Evolutionary conservation across 2,888 invertebrate species (phyloP), one percentile per base, ranked within the genome.

Genomic region (Rugalucina vietnamica): DNA sequence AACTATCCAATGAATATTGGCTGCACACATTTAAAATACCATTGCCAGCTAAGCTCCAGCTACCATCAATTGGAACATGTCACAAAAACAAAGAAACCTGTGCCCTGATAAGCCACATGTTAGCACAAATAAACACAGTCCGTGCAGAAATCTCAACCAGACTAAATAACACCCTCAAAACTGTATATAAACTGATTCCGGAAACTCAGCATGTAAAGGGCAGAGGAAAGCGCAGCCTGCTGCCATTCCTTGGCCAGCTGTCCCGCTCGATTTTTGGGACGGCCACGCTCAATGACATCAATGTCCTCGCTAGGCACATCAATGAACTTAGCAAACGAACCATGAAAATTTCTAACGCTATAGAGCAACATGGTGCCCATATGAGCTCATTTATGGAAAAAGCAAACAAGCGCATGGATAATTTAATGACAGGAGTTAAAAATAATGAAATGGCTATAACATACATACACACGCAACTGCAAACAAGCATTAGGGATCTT

Each of bases 241-340:
- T 84, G 12, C 78, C 84, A 12, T 84, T 84, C 37, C 57, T 81
- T 24, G 80, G 84, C 0, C 27, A 54, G 21, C n/a, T 81, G 18
- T 81, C 81, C 4, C 57, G 76, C 8, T 49, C 60, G 0, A 1
- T 85, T 0, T 85, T 85, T 69, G 81, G 78, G 0, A 81, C 81
- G n/a, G 84, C 84, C 0, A 84, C 81, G 8, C 21, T 39, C 34
- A 76, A 79, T n/a, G 85, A 81, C 34, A 79, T 85, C 1, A 57
- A 85, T 10, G 54, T 79, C n/a, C 57, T 85, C 18, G 76, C 81
- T 0, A 34, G 37, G 18, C 85, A 85, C 36, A 77, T 85, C 10
- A 82, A 85, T 77, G 54, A 49, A 24, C 39, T 85, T 0, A 79
- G 70, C 18, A 34, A 39, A 34, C 4, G 37, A 29, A 70, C 79